Percentiles rank a stretch among this genome's conserved stretches.
phyloP scores from a whole-genome alignment of 2,888 invertebrate genomes.

The Watsonalla binaria region DNA sequence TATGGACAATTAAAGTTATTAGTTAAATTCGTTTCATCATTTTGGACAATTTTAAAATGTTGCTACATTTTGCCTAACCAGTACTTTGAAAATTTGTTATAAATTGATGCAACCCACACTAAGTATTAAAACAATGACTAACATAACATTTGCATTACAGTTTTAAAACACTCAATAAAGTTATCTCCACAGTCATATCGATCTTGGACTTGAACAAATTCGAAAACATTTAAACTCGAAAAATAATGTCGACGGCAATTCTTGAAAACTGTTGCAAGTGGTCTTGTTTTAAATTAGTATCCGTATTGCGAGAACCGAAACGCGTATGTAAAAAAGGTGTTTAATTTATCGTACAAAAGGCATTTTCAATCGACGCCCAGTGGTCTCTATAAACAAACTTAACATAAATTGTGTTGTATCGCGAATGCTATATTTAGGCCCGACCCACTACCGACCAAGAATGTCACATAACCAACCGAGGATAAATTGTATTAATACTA shows the following conservation, averaged over 20 bases:
- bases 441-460: not conserved
- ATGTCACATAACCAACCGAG: not conserved
- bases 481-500: not conserved
- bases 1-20: too few species aligned
- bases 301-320: not conserved
- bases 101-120: too few species aligned
- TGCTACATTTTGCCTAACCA: too few species aligned
- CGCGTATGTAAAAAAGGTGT: not conserved
- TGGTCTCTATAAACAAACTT: conserved; percentile 1
- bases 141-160: too few species aligned
- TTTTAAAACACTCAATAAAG: too few species aligned
- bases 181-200: too few species aligned
- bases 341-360: too few species aligned
- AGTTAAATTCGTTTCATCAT: too few species aligned
- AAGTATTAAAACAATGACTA: too few species aligned
- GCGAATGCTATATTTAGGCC: not conserved
- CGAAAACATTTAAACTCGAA: not conserved
- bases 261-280: not conserved
- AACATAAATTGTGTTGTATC: not conserved
- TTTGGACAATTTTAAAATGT: too few species aligned
- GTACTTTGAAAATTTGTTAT: too few species aligned
- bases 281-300: not conserved
- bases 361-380: conserved; percentile 1
- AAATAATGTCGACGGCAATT: not conserved
- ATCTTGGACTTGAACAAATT: too few species aligned